Percentiles rank a stretch among this genome's conserved stretches.
These are phyloP conservation scores for Blastobasis lacticolella DNA, from an alignment of 2,888 invertebrate species.

Conservation along the genomic window DNA sequence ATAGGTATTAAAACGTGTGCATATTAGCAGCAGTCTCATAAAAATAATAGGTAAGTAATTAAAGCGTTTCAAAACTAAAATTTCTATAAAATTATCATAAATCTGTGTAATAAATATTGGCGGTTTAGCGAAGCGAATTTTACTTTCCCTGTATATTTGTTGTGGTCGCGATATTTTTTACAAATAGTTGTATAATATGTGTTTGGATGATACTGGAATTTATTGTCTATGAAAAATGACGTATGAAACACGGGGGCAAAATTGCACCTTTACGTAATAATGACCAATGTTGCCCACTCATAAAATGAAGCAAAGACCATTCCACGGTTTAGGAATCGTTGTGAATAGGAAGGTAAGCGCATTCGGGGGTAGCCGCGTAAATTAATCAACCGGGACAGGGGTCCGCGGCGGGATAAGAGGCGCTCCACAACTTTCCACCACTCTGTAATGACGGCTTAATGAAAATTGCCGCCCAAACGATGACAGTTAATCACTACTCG, in stretches of 20 bases:
- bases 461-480: conserved; percentile 45
- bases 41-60: too few species aligned
- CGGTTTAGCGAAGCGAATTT: not conserved
- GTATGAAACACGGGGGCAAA: not conserved
- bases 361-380: conserved; percentile 28
- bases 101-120: too few species aligned
- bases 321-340: not conserved
- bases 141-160: not conserved
- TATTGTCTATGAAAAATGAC: not conserved
- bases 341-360: conserved; percentile 12
- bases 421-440: conserved; percentile 44
- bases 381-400: conserved; percentile 54
- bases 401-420: conserved; percentile 38
- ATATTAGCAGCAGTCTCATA: too few species aligned
- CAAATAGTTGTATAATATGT: not conserved
- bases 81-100: too few species aligned
- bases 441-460: conserved; percentile 53
- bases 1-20: too few species aligned
- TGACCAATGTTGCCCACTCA: conserved; percentile 5
- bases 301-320: not conserved
- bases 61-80: too few species aligned
- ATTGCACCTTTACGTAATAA: not conserved
- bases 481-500: conserved; percentile 34
- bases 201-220: not conserved
- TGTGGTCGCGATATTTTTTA: too few species aligned